Conservation (phyloP, 1,140 invertebrate species). For the Lordiphosa stackelbergi region DNA sequence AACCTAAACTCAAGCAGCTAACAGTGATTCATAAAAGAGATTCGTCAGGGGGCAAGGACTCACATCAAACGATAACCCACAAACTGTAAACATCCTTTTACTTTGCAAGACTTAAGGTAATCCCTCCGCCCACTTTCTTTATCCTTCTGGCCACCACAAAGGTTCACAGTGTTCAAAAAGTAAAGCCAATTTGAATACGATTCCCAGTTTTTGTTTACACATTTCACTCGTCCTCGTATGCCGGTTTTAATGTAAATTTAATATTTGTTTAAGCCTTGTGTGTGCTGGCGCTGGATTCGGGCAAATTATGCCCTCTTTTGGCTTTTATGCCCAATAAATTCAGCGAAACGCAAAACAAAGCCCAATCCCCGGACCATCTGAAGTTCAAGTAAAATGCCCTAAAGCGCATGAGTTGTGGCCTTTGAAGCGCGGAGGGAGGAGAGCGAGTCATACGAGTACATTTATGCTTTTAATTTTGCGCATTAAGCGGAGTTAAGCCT, state of each 20-base stretch:
- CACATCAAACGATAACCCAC: neutral
- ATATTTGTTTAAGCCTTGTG: slow-evolving; percentile 59
- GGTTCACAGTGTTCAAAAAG: slow-evolving; percentile 37
- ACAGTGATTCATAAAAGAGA: neutral
- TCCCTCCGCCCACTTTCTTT: neutral
- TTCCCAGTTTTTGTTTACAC: slow-evolving; percentile 38
- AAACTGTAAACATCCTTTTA: slow-evolving; percentile 3
- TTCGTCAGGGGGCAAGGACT: neutral
- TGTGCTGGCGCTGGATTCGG: slow-evolving; percentile 16
- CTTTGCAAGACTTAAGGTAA: slow-evolving; percentile 27
- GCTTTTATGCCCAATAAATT: slow-evolving; percentile 66
- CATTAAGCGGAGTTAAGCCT: slow-evolving; percentile 73
- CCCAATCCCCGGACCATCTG: slow-evolving; percentile 8
- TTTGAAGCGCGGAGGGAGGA: slow-evolving; percentile 50
- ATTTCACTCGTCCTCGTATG: slow-evolving; percentile 48
- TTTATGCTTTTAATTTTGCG: slow-evolving; percentile 71
- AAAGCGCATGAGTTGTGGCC: slow-evolving; percentile 55
- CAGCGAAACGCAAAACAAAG: slow-evolving; percentile 33
- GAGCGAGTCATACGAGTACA: slow-evolving; percentile 22
- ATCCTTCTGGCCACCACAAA: slow-evolving; percentile 43
- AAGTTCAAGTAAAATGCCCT: slow-evolving; percentile 60
- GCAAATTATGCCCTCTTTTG: slow-evolving; percentile 61
- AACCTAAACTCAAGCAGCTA: slow-evolving; percentile 7
- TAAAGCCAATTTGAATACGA: slow-evolving; percentile 57
- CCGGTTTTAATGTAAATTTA: slow-evolving; percentile 69